Evolutionary conservation across 1,140 invertebrate species (phyloP).

Genomic region (Bombus haemorrhoidalis): DNA sequence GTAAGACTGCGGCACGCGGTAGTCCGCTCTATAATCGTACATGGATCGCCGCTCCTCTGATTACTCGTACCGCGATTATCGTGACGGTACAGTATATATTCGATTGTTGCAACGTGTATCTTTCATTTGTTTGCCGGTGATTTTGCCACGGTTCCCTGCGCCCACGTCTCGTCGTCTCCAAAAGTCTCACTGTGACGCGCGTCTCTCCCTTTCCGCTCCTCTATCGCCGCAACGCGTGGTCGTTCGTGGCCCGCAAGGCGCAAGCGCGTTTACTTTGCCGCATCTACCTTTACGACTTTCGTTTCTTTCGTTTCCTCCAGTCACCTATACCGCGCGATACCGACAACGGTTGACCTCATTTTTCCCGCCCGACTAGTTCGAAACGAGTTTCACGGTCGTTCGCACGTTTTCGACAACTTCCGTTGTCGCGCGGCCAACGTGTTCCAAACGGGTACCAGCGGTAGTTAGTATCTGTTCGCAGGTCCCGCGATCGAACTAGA

Average conservation of each 20-base stretch:
- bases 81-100: too few species aligned
- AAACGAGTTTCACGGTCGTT: slow-evolving; percentile 6
- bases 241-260: not conserved
- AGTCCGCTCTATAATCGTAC: too few species aligned
- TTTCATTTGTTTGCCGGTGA: not conserved
- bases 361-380: slow-evolving; percentile 25
- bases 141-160: not conserved
- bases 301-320: slow-evolving; percentile 17
- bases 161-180: slow-evolving; percentile 1
- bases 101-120: not conserved
- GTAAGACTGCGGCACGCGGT: not conserved
- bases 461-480: not conserved
- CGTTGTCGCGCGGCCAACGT: not conserved
- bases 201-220: not conserved
- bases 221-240: slow-evolving; percentile 20
- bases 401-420: not conserved
- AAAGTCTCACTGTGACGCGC: slow-evolving; percentile 19
- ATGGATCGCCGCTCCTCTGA: not conserved
- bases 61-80: not conserved
- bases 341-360: slow-evolving; percentile 27
- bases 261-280: slow-evolving; percentile 36
- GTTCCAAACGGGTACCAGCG: not conserved
- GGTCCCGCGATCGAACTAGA: not conserved
- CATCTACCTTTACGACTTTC: slow-evolving; percentile 32
- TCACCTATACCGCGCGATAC: slow-evolving; percentile 7